Evolutionary conservation across 2,797 vertebrate genomes (phyloP).

Genomic region (Prionace glauca): DNA sequence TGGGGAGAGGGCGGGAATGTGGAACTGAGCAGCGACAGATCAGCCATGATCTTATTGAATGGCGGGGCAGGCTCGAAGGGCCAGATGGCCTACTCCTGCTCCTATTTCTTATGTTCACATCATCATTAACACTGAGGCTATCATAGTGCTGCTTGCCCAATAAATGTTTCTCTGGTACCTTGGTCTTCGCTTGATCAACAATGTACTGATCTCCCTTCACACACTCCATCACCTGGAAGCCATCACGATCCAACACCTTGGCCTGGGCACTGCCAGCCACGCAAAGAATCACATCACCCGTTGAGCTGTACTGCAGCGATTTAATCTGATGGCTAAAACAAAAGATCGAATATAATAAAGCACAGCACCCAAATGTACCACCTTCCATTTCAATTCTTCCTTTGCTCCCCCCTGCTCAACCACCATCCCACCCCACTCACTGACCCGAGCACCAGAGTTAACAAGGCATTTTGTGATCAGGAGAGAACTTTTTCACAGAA

Average conservation of each 20-base stretch:
- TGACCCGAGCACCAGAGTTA: not conserved
- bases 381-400: conserved; percentile 37
- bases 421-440: too few relatives aligned
- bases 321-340: conserved; percentile 83
- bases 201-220: conserved; percentile 97
- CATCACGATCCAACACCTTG: conserved; percentile 92
- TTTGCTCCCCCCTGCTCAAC: not conserved
- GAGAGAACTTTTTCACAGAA: not conserved
- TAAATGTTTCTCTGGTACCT: conserved; percentile 59
- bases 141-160: not conserved
- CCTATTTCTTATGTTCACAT: too few relatives aligned
- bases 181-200: conserved; percentile 96
- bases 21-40: too few relatives aligned
- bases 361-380: not conserved
- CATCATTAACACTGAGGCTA: too few relatives aligned
- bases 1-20: too few relatives aligned
- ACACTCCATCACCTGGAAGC: conserved; percentile 94
- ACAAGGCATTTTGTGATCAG: not conserved
- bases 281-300: conserved; percentile 89
- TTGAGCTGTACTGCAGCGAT: conserved; percentile 86
- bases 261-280: conserved; percentile 91
- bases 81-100: too few relatives aligned
- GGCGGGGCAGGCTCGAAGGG: too few relatives aligned
- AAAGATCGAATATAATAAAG: conserved; percentile 19
- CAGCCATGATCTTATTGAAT: too few relatives aligned